A percentile compares a stretch with the other conserved stretches of the same genome.
These are phyloP conservation scores for Potorous gilbertii DNA, from an alignment of 2,797 vertebrate species.

Conservation along the genomic window DNA sequence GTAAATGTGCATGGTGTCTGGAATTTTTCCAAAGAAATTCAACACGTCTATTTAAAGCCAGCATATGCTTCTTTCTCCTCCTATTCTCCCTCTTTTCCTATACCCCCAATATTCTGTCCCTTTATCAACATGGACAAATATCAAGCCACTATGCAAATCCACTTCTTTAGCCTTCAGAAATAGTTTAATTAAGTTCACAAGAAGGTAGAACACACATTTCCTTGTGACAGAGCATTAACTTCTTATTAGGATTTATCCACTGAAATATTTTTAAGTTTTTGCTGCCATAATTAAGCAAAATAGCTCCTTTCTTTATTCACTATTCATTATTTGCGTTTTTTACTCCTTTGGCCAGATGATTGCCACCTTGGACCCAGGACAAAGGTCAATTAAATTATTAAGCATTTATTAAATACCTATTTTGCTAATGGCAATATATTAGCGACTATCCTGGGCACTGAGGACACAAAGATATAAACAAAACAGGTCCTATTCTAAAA, in stretches of 20 bases:
- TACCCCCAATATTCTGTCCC: neutral
- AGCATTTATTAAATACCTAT: neutral
- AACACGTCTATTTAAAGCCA: neutral
- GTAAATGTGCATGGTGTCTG: neutral
- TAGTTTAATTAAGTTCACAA: neutral
- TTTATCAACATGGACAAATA: neutral
- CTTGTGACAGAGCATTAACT: neutral
- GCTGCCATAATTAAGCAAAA: conserved; percentile 46
- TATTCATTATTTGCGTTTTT: neutral
- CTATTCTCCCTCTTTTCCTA: no score
- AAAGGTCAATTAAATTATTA: neutral
- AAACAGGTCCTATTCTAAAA: neutral
- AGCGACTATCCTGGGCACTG: neutral
- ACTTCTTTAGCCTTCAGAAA: neutral
- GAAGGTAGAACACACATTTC: neutral
- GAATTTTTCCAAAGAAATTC: neutral
- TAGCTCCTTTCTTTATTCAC: neutral
- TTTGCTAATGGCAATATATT: neutral
- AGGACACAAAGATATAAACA: neutral
- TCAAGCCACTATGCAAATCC: neutral
- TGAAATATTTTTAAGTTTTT: conserved; percentile 36
- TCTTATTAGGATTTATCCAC: neutral
- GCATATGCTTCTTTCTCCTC: neutral
- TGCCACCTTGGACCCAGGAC: neutral
- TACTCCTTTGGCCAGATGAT: neutral